A percentile compares a stretch with the other conserved stretches of the same genome.
phyloP scores from a whole-genome alignment of 2,113 vertebrate species.

The Grallaria varia region DNA sequence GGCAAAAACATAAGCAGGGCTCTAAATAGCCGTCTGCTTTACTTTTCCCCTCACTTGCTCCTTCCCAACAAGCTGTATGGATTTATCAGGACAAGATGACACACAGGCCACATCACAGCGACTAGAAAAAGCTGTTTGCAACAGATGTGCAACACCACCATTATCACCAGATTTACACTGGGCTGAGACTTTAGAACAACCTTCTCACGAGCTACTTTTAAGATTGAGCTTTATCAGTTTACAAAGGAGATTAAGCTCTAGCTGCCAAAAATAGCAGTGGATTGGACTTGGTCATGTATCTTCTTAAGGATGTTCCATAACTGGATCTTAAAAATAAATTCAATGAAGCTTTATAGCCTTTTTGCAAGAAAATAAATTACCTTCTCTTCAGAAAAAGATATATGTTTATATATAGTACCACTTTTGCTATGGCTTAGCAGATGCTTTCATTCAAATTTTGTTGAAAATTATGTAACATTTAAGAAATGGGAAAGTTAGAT shows the following conservation, averaged over 20 bases:
- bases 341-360: neutral
- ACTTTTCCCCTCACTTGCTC: neutral
- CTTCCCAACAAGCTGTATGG: neutral
- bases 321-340: neutral
- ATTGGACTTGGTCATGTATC: neutral
- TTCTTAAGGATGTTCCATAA: neutral
- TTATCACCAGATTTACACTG: neutral
- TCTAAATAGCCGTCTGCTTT: neutral
- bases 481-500: neutral
- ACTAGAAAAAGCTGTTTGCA: neutral
- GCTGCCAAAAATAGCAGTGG: slow-evolving; percentile 32
- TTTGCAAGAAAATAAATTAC: neutral
- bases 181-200: neutral
- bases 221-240: slow-evolving; percentile 23
- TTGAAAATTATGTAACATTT: neutral
- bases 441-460: neutral
- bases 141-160: neutral
- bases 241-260: slow-evolving; percentile 48
- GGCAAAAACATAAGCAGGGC: neutral
- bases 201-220: slow-evolving; percentile 16
- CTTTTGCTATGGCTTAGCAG: neutral
- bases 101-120: neutral
- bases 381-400: neutral
- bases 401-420: neutral
- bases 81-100: neutral